phyloP scores from a whole-genome alignment of 1,140 invertebrate species.

The Zaprionus capensis region DNA sequence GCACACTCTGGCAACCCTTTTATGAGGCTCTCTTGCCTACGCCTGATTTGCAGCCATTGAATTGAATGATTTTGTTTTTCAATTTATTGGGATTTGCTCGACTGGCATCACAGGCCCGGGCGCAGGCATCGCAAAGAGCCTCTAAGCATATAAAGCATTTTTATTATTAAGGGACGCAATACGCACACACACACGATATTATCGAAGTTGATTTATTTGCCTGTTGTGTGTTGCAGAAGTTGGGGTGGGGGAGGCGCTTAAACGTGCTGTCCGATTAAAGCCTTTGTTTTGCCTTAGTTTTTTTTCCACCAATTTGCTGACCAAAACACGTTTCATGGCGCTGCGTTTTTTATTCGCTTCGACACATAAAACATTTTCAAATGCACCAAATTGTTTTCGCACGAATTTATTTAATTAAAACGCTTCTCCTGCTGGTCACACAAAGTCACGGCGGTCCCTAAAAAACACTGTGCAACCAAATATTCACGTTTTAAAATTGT shows the following conservation, averaged over 20 bases:
- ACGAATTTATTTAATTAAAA: conserved; percentile 80
- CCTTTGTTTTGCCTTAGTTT: conserved; percentile 50
- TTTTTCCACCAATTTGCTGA: conserved; percentile 54
- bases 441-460: conserved; percentile 22
- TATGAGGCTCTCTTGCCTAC: conserved; percentile 44
- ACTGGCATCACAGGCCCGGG: conserved; percentile 14
- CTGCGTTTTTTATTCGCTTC: conserved; percentile 52
- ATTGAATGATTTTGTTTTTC: conserved; percentile 83
- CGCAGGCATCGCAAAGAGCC: conserved; percentile 17
- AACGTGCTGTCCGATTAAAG: conserved; percentile 51
- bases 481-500: neutral
- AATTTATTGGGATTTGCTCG: conserved; percentile 78
- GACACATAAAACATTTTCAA: conserved; percentile 61
- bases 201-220: conserved; percentile 78
- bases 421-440: conserved; percentile 38
- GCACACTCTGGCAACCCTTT: conserved; percentile 40
- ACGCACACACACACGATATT: conserved; percentile 62
- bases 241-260: conserved; percentile 22
- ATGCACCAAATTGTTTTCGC: conserved; percentile 67
- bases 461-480: conserved; percentile 29
- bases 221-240: conserved; percentile 22
- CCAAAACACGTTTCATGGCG: conserved; percentile 66
- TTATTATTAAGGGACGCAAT: conserved; percentile 63
- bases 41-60: conserved; percentile 76
- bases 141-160: conserved; percentile 77